These are phyloP conservation scores for Avahi laniger DNA, from an alignment of 2,797 vertebrate genomes.

Conservation along the genomic window DNA sequence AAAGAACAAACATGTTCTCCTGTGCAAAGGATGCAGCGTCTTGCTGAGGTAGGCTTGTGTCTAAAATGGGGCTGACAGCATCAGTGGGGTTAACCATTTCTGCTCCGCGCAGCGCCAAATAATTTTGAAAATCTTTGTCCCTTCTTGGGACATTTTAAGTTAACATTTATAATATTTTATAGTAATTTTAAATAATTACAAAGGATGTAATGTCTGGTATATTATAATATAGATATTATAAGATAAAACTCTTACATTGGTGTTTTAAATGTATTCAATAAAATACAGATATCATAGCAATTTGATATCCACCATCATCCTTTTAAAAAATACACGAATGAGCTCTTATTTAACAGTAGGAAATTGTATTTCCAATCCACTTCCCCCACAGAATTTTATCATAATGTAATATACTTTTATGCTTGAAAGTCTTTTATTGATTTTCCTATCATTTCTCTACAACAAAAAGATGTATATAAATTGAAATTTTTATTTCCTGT, in stretches of 20 bases:
- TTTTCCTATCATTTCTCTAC: conserved; percentile 71
- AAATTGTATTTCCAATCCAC: conserved; percentile 75
- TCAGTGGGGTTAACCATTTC: background rate
- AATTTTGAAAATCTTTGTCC: background rate
- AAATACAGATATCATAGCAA: conserved; percentile 62
- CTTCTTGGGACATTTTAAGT: conserved; percentile 30
- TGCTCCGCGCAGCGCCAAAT: background rate
- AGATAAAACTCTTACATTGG: conserved; percentile 36
- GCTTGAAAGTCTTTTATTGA: conserved; percentile 79
- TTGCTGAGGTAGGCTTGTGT: background rate
- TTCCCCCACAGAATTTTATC: conserved; percentile 72
- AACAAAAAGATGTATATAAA: conserved; percentile 72
- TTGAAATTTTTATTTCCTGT: conserved; percentile 59
- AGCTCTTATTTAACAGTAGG: conserved; percentile 73
- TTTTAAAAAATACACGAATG: conserved; percentile 64
- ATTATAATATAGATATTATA: conserved; percentile 36
- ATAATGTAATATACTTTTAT: conserved; percentile 77
- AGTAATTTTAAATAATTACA: conserved; percentile 46
- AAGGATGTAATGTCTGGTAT: background rate
- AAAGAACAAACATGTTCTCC: background rate
- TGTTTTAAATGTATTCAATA: conserved; percentile 56
- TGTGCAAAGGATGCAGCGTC: background rate
- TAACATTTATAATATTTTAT: conserved; percentile 24
- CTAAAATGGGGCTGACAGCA: background rate
- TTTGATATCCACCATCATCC: conserved; percentile 46